Evolutionary conservation across 2,888 invertebrate genomes (phyloP), one percentile per base, ranked within the genome.

Genomic region (Himalopsyche japonica): DNA sequence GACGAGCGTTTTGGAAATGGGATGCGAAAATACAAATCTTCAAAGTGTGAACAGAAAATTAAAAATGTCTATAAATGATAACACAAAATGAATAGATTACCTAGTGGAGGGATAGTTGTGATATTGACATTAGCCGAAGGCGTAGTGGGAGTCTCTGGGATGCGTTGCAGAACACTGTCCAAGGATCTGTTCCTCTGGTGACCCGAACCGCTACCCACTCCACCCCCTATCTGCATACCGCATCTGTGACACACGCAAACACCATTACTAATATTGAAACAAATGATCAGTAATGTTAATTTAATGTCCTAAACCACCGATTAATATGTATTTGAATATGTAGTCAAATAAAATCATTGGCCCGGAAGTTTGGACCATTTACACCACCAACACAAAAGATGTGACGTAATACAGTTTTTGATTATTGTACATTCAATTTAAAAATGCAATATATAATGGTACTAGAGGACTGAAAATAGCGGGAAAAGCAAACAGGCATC

Each of bases 161-260:
- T 97, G 90, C 96, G 93, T 90, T 97, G 97, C 87, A 97, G 93
- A 86, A 97, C 97, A 84, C 97, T 97, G 90, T 98, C 97, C 90
- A 97, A 92, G 89, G 97, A 97, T 87, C 97, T 94, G 92, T 97
- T 97, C 88, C 97, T 94, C 91, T 97, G 97, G 90, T 97, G 96
- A 88, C 95, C 94, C 87, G 95, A 57, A 20, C 57, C 48, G 43
- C 79, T 91, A n/a, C 90, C 88, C 76, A 90, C 88, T 84, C 91
- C 91, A 87, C 89, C 88, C 24, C 91, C 91, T 32, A 91, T 91
- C 43, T 82, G 76, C 24, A 81, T 49, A 7, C 84, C 85, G 78
- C 85, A 94, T 90, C 94, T 94, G 89, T 15, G 43, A 43, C 6
- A 90, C 90, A 83, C n/a, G n/a, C 82, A 88, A 82, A 24, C 4